Evolutionary conservation across 2,888 invertebrate species (phyloP), one percentile per base, ranked within the genome.

Genomic region (Autographa pulchrina): DNA sequence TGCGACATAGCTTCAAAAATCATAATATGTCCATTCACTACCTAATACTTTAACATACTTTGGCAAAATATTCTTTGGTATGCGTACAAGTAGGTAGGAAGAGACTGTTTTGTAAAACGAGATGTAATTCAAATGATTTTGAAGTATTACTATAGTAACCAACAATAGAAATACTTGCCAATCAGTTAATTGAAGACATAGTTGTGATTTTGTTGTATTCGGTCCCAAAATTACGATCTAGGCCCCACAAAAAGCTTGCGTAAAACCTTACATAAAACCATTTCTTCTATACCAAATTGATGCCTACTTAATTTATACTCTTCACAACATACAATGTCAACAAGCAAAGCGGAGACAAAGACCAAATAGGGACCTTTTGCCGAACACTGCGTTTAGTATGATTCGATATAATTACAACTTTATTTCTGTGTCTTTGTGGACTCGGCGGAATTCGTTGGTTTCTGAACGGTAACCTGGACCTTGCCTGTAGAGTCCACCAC

Each of bases 401-500:
- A 65, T 65, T 70, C 60, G 67, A 66, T 68, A 72, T 43, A 63
- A 69, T 68, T 74, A 43, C 63, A 71, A 65, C 61, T 69, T 61
- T 59, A 73, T 75, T 82, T 78, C 69, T 78, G 70, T 79, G 76
- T 75, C 59, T 78, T 74, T 80, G 72, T 80, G 70, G 81, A 63
- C 54, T 88, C 85, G 69, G 78, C 80, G 70, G 85, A 64, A 66
- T 81, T 83, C 62, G 80, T 70, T 76, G 90, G 88, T 73, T 91
- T 88, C 77, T 90, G 88, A 75, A 95, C 89, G 85, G 90, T 93
- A 84, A 94, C 88, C 68, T 88, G 89, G 86, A 94, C 90, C 78
- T 91, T 92, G 70, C 92, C 93, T 70, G 86, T 88, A 75, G 92
- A 92, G 89, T 91, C 93, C 91, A 94, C 92, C 87, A 91, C 86